Evolutionary conservation across 2,888 invertebrate genomes (phyloP).

Genomic region (Eledone cirrhosa): DNA sequence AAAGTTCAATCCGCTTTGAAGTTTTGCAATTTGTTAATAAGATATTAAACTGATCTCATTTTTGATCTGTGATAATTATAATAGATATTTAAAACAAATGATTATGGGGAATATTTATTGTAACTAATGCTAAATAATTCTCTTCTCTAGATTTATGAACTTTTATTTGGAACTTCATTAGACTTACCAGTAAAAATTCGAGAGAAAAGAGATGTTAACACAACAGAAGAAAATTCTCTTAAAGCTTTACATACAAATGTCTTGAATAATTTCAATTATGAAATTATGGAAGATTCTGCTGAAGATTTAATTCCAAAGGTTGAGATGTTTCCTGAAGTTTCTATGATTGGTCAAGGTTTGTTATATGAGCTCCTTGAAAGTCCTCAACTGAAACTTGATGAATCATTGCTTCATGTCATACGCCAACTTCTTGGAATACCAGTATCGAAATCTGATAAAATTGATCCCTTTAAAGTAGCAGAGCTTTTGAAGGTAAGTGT

Average conservation of each 20-base stretch:
- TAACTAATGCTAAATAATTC: neutral
- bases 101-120: no score
- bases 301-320: neutral
- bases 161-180: conserved; percentile 3
- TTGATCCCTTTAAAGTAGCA: conserved; percentile 3
- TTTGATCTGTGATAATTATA: no score
- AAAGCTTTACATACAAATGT: neutral
- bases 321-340: neutral
- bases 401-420: neutral
- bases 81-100: no score
- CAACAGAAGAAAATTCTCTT: conserved; percentile 1
- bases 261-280: neutral
- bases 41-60: no score
- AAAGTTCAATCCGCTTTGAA: no score
- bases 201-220: neutral
- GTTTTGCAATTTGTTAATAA: no score
- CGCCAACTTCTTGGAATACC: neutral
- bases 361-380: conserved; percentile 14
- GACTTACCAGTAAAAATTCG: neutral
- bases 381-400: neutral
- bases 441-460: neutral
- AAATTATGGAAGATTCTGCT: neutral
- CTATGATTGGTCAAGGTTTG: neutral
- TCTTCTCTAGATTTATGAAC: conserved; percentile 3
- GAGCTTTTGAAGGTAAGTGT: neutral